phyloP scores from a whole-genome alignment of 2,797 vertebrate genomes.

The Onychomys torridus region DNA sequence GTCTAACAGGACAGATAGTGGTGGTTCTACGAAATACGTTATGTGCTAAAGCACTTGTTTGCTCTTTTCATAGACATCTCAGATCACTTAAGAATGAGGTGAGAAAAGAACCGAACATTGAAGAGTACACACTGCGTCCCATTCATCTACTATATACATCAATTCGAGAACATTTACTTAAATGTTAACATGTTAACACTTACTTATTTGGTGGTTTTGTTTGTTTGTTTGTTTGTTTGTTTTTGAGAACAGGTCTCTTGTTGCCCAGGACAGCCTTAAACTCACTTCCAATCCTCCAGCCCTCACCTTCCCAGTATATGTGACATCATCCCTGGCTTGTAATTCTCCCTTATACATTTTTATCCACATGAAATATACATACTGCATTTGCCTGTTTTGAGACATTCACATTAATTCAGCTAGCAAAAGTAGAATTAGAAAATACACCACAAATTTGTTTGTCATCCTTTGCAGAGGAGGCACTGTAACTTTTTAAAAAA shows the following conservation, averaged over 20 bases:
- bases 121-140: neutral
- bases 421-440: conserved; percentile 58
- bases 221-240: too few relatives aligned
- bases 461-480: neutral
- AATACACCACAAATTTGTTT: neutral
- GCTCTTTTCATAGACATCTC: neutral
- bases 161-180: neutral
- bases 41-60: conserved; percentile 29
- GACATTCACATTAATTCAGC: conserved; percentile 44
- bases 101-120: neutral
- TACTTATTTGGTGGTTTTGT: neutral
- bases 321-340: neutral
- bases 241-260: neutral
- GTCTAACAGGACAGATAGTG: neutral
- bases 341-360: conserved; percentile 67
- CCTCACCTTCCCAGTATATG: neutral
- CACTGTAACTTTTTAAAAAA: neutral
- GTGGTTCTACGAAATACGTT: conserved; percentile 20
- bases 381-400: conserved; percentile 46
- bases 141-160: neutral
- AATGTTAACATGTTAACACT: neutral
- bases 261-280: neutral
- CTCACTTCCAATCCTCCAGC: neutral
- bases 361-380: conserved; percentile 55
- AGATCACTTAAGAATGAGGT: conserved; percentile 6